Evolutionary conservation across 64 coral and sea anemone genomes (phyloP), one percentile per base, ranked within the genome.

Genomic region (Acropora yongei): DNA sequence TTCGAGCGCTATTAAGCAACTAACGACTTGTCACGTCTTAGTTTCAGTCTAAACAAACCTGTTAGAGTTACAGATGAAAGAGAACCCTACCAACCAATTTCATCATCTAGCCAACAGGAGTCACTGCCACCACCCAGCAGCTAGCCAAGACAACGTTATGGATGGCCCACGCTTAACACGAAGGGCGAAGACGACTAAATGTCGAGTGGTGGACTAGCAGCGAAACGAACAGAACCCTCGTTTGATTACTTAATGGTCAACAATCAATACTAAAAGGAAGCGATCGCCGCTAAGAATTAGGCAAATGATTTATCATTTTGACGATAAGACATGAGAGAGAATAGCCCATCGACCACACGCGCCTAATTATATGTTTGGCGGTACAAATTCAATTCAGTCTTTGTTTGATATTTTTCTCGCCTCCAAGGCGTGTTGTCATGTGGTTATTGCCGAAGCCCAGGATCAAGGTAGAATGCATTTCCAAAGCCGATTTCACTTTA

Each of bases 11-110:
- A 72, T 85, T 85, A 85, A 49, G 82, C 44, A 85, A 42, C 82
- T 85, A 85, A 85, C 82, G 82, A 49, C 41, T 72, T 65, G 66
- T 85, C 82, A 85, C 63, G 63, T 85, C 44, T 17, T 48, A 19
- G 46, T 85, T 11, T 71, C 45, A 85, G 30, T 48, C 41, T 66
- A 45, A 71, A 69, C 67, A 45, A 71, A 69, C 48, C 82, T 65
- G 47, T 84, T 7, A 47, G 18, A 48, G 49, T 78, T 78, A 18
- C 3, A 47, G 43, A 78, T 78, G 19, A 20, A 19, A 20, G 51
- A 5, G 19, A 71, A 71, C 3, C 68, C 18, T 78, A 47, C 75
- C 49, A 48, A 78, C 9, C 74, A 11, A 10, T 55, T 55, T 10
- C 6, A 55, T 10, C 51, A 55, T 55, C 10, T 55, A 5, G 51